phyloP scores from a whole-genome alignment of 2,888 invertebrate species.

The Lithophane leautieri region DNA sequence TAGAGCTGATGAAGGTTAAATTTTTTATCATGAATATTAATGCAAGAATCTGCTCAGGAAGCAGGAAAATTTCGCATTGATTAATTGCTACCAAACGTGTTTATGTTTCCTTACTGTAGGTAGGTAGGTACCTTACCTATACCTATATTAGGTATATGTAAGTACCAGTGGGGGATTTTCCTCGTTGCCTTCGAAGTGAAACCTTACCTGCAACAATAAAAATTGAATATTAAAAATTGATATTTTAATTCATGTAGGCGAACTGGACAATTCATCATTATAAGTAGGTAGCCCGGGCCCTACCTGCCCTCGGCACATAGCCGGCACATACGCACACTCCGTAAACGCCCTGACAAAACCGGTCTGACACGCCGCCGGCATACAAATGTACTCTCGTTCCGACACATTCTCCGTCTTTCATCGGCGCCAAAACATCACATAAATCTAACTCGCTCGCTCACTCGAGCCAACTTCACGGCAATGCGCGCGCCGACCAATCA shows the following conservation, averaged over 20 bases:
- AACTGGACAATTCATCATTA: slow-evolving; percentile 80
- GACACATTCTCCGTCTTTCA: slow-evolving; percentile 88
- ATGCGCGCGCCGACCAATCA: slow-evolving; percentile 81
- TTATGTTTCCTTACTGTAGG: slow-evolving; percentile 47
- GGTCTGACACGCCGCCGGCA: slow-evolving; percentile 84
- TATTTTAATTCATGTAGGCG: slow-evolving; percentile 67
- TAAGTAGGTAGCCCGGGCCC: slow-evolving; percentile 81
- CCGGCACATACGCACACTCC: slow-evolving; percentile 84
- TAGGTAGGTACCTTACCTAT: no score
- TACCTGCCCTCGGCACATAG: slow-evolving; percentile 88
- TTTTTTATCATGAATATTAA: slow-evolving; percentile 4
- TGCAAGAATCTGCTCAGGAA: slow-evolving; percentile 14
- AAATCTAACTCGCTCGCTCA: slow-evolving; percentile 87
- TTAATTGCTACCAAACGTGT: slow-evolving; percentile 38
- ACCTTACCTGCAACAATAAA: slow-evolving; percentile 85
- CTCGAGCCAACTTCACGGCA: slow-evolving; percentile 84
- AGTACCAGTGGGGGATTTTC: slow-evolving; percentile 11
- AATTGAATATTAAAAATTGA: slow-evolving; percentile 75
- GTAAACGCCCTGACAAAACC: slow-evolving; percentile 89
- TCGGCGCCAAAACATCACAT: slow-evolving; percentile 87
- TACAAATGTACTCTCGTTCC: slow-evolving; percentile 87
- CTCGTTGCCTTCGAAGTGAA: slow-evolving; percentile 32
- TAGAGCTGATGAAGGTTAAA: background rate
- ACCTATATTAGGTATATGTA: background rate
- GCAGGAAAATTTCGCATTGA: slow-evolving; percentile 16